Evolutionary conservation across 2,888 invertebrate genomes (phyloP).

Genomic region (Arrhopalites spinosus): DNA sequence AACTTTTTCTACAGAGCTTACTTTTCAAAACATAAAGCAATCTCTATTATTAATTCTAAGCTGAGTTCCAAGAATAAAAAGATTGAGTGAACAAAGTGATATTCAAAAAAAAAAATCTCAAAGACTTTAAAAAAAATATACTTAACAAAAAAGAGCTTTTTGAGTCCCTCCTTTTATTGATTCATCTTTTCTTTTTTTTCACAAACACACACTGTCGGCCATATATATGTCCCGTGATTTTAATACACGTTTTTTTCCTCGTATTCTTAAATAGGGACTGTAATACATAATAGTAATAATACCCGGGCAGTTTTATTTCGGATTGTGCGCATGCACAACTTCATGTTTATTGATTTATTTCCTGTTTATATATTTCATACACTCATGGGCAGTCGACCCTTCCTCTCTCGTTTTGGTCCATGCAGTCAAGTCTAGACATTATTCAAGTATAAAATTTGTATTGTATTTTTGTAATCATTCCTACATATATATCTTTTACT

Average conservation of each 20-base stretch:
- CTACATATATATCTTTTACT: too few species aligned
- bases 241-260: not conserved
- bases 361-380: not conserved
- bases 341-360: conserved; percentile 15
- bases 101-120: not conserved
- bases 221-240: not conserved
- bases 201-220: not conserved
- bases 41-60: conserved; percentile 5
- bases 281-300: not conserved
- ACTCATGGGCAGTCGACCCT: not conserved
- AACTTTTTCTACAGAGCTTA: conserved; percentile 93
- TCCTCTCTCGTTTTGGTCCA: too few species aligned
- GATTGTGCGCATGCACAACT: conserved; percentile 12
- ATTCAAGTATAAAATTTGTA: too few species aligned
- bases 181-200: not conserved
- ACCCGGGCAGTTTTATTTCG: not conserved
- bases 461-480: too few species aligned
- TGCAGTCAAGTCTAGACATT: too few species aligned
- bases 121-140: not conserved
- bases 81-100: conserved; percentile 17
- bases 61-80: conserved; percentile 1
- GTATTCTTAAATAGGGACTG: not conserved
- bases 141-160: not conserved
- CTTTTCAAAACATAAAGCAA: conserved; percentile 60
- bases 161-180: not conserved